Evolutionary conservation across 2,888 invertebrate genomes (phyloP).

Genomic region (Chrysomela aeneicollis): DNA sequence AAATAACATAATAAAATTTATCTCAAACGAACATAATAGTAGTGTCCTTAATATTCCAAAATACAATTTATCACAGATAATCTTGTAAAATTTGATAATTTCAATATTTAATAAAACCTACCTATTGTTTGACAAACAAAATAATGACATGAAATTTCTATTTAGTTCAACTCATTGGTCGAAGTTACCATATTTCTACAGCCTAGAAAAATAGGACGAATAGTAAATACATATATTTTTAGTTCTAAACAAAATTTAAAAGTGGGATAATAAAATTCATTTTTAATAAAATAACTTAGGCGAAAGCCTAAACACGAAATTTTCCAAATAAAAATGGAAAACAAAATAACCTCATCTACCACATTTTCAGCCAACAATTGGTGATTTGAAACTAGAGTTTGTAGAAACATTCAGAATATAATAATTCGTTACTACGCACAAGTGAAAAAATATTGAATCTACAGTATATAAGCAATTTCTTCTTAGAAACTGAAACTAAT

Average conservation of each 20-base stretch:
- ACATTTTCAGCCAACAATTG: not conserved
- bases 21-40: conserved; percentile 36
- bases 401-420: not conserved
- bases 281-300: not conserved
- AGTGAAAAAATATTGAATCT: not conserved
- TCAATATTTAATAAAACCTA: conserved; percentile 45
- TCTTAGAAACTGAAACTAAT: not conserved
- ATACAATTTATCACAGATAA: conserved; percentile 56
- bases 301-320: not conserved
- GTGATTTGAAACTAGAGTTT: not conserved
- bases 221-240: not conserved
- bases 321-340: not conserved
- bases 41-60: conserved; percentile 50
- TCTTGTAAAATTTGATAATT: conserved; percentile 51
- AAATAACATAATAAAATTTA: conserved; percentile 40
- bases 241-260: too few species aligned
- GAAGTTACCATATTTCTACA: conserved; percentile 33
- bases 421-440: not conserved
- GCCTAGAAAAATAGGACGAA: conserved; percentile 19
- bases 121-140: conserved; percentile 42
- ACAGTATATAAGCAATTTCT: not conserved
- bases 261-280: not conserved
- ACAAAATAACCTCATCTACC: not conserved
- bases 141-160: conserved; percentile 26
- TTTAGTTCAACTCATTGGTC: conserved; percentile 23